A percentile compares a stretch with the other conserved stretches of the same genome.
phyloP scores from a whole-genome alignment of 2,888 invertebrate species.

The Sisyra nigra region DNA sequence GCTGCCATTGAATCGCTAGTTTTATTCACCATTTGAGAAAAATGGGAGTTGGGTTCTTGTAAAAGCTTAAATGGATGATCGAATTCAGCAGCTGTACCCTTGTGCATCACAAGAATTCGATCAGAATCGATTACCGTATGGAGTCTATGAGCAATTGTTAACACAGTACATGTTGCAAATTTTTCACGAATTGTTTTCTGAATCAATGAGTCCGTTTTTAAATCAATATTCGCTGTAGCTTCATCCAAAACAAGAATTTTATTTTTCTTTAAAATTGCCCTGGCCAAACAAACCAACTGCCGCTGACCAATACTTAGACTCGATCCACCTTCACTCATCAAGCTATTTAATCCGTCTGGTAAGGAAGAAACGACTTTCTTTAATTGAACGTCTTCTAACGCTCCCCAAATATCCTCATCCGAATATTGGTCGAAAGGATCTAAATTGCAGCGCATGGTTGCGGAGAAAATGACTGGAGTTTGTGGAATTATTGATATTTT shows the following conservation, averaged over 20 bases:
- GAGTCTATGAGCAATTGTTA: constrained; percentile 84
- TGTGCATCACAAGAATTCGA: constrained; percentile 67
- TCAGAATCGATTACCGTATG: constrained; percentile 88
- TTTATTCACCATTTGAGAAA: constrained; percentile 64
- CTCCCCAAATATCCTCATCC: constrained; percentile 77
- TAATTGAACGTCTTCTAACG: constrained; percentile 79
- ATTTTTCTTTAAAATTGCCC: constrained; percentile 72
- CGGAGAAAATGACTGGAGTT: constrained; percentile 91
- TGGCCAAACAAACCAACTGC: constrained; percentile 74
- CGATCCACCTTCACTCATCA: constrained; percentile 82
- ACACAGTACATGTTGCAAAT: constrained; percentile 72
- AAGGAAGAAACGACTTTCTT: constrained; percentile 60
- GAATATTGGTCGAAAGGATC: constrained; percentile 71
- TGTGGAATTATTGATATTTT: constrained; percentile 78
- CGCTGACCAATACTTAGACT: constrained; percentile 81
- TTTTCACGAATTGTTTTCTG: constrained; percentile 77
- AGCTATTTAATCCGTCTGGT: constrained; percentile 60
- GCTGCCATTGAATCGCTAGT: too few relatives aligned
- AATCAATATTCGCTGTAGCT: constrained; percentile 81
- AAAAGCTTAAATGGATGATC: constrained; percentile 56
- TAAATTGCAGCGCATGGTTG: constrained; percentile 76
- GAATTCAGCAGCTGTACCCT: constrained; percentile 63
- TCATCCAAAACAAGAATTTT: constrained; percentile 74
- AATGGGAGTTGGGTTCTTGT: constrained; percentile 48
- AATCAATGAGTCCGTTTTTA: constrained; percentile 81